A percentile compares a stretch with the other conserved stretches of the same genome.
phyloP scores from a whole-genome alignment of 2,888 invertebrate genomes.

The Keiferia lycopersicella region DNA sequence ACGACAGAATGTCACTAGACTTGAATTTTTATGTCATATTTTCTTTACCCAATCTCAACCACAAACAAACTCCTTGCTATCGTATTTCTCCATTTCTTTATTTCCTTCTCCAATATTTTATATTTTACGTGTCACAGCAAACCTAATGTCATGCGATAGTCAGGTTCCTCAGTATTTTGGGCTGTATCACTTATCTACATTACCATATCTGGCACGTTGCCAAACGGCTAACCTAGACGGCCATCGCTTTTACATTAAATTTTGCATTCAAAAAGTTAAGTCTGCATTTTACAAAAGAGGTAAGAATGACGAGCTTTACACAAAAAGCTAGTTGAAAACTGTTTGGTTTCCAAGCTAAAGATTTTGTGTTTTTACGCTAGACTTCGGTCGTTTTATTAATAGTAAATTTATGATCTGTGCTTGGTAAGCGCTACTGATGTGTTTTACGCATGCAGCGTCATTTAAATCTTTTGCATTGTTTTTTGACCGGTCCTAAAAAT shows the following conservation, averaged over 20 bases:
- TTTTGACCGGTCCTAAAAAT: too few species aligned
- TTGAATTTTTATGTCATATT: too few species aligned
- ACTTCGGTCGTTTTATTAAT: background rate
- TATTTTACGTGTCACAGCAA: background rate
- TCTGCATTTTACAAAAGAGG: conserved; percentile 23
- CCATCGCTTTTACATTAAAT: conserved; percentile 24
- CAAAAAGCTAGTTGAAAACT: conserved; percentile 11
- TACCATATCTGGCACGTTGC: conserved; percentile 27
- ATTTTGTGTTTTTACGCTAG: background rate
- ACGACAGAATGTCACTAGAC: too few species aligned
- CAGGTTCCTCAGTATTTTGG: conserved; percentile 28
- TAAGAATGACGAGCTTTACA: conserved; percentile 16
- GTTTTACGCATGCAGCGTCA: too few species aligned
- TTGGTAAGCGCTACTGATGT: too few species aligned
- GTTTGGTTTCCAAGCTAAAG: conserved; percentile 5
- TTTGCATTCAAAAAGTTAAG: conserved; percentile 21
- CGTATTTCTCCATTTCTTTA: background rate
- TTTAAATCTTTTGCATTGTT: too few species aligned
- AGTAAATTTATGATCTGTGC: too few species aligned
- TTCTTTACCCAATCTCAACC: too few species aligned
- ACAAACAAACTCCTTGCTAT: too few species aligned
- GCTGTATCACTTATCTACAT: conserved; percentile 32
- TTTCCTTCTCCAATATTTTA: background rate
- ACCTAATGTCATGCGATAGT: conserved; percentile 21
- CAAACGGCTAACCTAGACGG: conserved; percentile 25